These are phyloP conservation scores for Chloebia gouldiae DNA, from an alignment of 2,113 vertebrate species.

Conservation along the genomic window DNA sequence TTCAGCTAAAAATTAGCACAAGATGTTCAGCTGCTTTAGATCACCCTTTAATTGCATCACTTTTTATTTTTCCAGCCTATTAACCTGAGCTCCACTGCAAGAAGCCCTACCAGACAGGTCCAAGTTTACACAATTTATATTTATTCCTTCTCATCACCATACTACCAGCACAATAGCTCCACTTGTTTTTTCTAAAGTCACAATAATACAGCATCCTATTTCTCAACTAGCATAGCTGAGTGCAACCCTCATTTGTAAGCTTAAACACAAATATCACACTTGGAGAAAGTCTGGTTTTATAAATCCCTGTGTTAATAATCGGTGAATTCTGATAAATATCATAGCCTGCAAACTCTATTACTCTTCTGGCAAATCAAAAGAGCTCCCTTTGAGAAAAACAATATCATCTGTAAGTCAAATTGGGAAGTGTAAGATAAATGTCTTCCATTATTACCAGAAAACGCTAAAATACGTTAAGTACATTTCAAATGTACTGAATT, in stretches of 20 bases:
- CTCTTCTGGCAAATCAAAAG: not conserved
- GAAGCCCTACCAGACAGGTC: not conserved
- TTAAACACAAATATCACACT: not conserved
- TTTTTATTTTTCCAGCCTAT: not conserved
- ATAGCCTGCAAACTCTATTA: not conserved
- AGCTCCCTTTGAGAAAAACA: conserved; percentile 14
- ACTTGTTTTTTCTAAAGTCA: not conserved
- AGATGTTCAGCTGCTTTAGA: not conserved
- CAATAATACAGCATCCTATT: not conserved
- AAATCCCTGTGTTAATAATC: not conserved
- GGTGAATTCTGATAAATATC: not conserved
- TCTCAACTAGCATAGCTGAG: not conserved
- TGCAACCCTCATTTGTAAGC: not conserved
- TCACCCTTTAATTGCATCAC: not conserved
- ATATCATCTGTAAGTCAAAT: conserved; percentile 26
- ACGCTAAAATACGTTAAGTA: conserved; percentile 16
- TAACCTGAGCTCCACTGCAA: not conserved
- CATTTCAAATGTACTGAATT: conserved; percentile 22
- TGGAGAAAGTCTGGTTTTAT: not conserved
- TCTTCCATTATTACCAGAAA: conserved; percentile 7
- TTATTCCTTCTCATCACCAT: not conserved
- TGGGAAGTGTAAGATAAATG: conserved; percentile 4
- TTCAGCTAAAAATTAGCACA: not conserved
- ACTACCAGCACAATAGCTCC: not conserved
- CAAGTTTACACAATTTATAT: not conserved